Evolutionary conservation across 2,888 invertebrate genomes (phyloP), one percentile per base, ranked within the genome.

Genomic region (Aleiodes testaceus): DNA sequence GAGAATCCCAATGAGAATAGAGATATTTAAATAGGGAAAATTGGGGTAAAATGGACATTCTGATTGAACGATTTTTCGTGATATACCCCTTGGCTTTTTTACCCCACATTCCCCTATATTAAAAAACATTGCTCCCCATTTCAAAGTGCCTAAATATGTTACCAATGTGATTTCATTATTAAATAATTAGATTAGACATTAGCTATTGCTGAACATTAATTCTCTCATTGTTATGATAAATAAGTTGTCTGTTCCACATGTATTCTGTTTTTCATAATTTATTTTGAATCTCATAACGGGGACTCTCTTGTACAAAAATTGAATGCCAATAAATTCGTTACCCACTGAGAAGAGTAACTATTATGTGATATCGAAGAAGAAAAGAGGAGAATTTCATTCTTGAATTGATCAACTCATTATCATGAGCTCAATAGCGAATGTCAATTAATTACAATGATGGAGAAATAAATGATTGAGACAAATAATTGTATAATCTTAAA

Each of bases 71-170:
- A n/a, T n/a, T n/a, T n/a, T n/a, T n/a, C n/a, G n/a, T n/a, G n/a
- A n/a, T n/a, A n/a, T n/a, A n/a, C n/a, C n/a, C n/a, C n/a, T n/a
- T n/a, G n/a, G n/a, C n/a, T n/a, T n/a, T n/a, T n/a, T n/a, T n/a
- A n/a, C n/a, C n/a, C n/a, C n/a, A n/a, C n/a, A n/a, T n/a, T n/a
- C n/a, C n/a, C n/a, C n/a, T n/a, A 53, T 66, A 22, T 42, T 3
- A 5, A 14, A 44, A 20, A 44, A 66, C 14, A 12, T 59, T 59
- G 42, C 14, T 59, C 42, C 16, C 47, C 30, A 30, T 68, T 61
- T 68, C 5, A 49, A 68, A 61, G 68, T 68, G 68, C 68, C 68
- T 68, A 59, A 68, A 68, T 68, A 45, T 50, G 61, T 68, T 61
- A 61, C 47, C 16, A 68, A 63, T 47, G 68, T 59, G 59, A 59